Percentiles rank a stretch among this genome's conserved stretches.
phyloP scores from a whole-genome alignment of 2,888 invertebrate genomes.

The Mythimna pallens region DNA sequence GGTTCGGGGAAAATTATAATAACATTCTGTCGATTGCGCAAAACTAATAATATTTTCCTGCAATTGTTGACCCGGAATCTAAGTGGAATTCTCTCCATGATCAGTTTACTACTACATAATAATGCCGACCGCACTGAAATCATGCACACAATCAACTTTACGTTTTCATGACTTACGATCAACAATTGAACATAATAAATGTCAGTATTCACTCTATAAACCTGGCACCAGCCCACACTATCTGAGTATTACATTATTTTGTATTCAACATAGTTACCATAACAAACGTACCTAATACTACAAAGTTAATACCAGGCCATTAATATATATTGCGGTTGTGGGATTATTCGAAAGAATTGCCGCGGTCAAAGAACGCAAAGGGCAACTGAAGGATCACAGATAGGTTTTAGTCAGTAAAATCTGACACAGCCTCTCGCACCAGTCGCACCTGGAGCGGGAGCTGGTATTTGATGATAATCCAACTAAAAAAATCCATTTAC shows the following conservation, averaged over 20 bases:
- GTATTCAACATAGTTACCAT: slow-evolving; percentile 25
- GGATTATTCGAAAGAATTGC: no score
- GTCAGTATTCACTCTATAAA: slow-evolving; percentile 49
- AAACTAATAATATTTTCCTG: slow-evolving; percentile 20
- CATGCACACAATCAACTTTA: slow-evolving; percentile 26
- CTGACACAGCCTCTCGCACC: no score
- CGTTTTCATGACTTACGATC: slow-evolving; percentile 44
- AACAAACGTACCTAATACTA: slow-evolving; percentile 17
- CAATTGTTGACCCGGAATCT: slow-evolving; percentile 15
- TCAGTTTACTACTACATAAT: slow-evolving; percentile 32
- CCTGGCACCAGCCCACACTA: slow-evolving; percentile 45
- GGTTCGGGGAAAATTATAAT: slow-evolving; percentile 21
- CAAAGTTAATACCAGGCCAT: slow-evolving; percentile 19
- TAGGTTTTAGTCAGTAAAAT: no score
- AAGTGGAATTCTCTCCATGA: slow-evolving; percentile 18
- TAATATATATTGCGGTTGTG: neutral
- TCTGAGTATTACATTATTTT: slow-evolving; percentile 33
- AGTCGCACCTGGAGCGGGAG: no score
- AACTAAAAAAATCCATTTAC: no score
- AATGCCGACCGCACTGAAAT: slow-evolving; percentile 19
- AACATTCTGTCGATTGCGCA: slow-evolving; percentile 21
- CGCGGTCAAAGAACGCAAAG: no score
- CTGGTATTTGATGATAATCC: no score
- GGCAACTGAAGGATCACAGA: no score
- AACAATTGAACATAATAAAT: slow-evolving; percentile 54